A percentile compares a stretch with the other conserved stretches of the same genome.
These are phyloP conservation scores for Intellagama lesueurii DNA, from an alignment of 2,797 vertebrate genomes.

Conservation along the genomic window DNA sequence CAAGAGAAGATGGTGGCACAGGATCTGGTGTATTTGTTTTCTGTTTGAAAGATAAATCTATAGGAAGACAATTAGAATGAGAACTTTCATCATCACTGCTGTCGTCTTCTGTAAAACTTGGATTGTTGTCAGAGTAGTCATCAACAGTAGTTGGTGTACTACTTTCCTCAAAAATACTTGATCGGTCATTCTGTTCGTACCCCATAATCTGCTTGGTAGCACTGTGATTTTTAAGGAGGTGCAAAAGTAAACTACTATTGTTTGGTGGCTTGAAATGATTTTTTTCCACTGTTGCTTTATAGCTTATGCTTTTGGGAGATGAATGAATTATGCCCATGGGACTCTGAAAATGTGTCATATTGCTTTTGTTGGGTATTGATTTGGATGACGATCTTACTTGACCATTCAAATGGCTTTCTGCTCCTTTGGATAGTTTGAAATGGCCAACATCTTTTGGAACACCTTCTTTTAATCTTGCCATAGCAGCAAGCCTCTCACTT, in stretches of 20 bases:
- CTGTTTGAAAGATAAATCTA: constrained; percentile 95
- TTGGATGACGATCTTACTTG: constrained; percentile 86
- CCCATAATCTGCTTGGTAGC: constrained; percentile 88
- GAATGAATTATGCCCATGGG: constrained; percentile 78
- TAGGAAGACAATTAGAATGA: constrained; percentile 94
- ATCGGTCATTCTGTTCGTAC: constrained; percentile 86
- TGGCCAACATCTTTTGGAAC: constrained; percentile 85
- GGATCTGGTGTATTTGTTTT: constrained; percentile 80
- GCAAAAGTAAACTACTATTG: constrained; percentile 93
- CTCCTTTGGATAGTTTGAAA: constrained; percentile 82
- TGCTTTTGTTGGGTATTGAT: constrained; percentile 80
- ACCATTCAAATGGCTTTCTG: constrained; percentile 84
- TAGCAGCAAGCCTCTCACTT: constrained; percentile 95
- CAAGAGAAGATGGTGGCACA: constrained; percentile 81
- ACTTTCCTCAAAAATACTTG: constrained; percentile 84
- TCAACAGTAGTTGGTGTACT: constrained; percentile 90
- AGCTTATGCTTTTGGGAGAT: constrained; percentile 80
- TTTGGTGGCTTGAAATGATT: constrained; percentile 86
- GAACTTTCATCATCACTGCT: constrained; percentile 95
- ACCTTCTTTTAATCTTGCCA: constrained; percentile 90
- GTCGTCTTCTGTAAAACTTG: constrained; percentile 93
- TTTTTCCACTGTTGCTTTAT: constrained; percentile 87
- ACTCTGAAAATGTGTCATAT: constrained; percentile 80
- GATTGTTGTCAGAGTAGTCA: constrained; percentile 93
- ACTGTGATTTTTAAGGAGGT: constrained; percentile 96